A percentile compares a stretch with the other conserved stretches of the same genome.
Conservation (phyloP, 2,888 invertebrate genomes). For the Dynastes hyllus region DNA sequence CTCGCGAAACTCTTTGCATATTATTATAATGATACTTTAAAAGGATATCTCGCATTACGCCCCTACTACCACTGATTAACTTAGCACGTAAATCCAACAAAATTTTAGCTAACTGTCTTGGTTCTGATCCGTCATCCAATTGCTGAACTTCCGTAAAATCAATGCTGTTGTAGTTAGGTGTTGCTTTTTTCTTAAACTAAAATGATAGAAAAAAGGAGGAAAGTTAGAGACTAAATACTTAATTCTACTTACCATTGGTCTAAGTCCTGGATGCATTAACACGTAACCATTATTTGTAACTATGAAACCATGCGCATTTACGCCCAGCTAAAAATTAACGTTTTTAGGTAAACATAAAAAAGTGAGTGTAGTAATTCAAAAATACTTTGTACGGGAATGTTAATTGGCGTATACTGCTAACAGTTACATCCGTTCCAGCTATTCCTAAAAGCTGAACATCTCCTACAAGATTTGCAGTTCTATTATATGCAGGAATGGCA, state of each 20-base stretch:
- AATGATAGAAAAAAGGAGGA: constrained; percentile 11
- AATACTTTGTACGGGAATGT: constrained; percentile 90
- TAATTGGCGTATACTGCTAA: constrained; percentile 91
- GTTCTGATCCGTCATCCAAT: constrained; percentile 79
- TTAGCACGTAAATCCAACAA: constrained; percentile 77
- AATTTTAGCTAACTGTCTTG: constrained; percentile 77
- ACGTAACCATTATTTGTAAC: constrained; percentile 98
- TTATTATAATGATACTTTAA: constrained; percentile 89
- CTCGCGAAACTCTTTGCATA: constrained; percentile 87
- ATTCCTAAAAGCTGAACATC: constrained; percentile 91
- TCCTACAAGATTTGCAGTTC: constrained; percentile 72
- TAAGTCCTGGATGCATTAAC: constrained; percentile 93
- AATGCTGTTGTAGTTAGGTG: constrained; percentile 96
- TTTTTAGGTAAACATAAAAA: neutral
- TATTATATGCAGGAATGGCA: constrained; percentile 93
- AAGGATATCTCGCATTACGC: constrained; percentile 78
- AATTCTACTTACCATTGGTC: constrained; percentile 83
- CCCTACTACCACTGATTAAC: constrained; percentile 82
- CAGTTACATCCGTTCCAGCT: constrained; percentile 95
- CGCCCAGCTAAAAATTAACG: constrained; percentile 83
- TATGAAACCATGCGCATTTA: constrained; percentile 96
- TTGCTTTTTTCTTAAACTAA: constrained; percentile 69
- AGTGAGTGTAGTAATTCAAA: neutral
- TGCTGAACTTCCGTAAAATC: constrained; percentile 97
- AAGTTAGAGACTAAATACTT: neutral